Base-by-base conservation (phyloP, 53 echinoderm and acorn worm genomes). In the Echinometra lucunter region DNA sequence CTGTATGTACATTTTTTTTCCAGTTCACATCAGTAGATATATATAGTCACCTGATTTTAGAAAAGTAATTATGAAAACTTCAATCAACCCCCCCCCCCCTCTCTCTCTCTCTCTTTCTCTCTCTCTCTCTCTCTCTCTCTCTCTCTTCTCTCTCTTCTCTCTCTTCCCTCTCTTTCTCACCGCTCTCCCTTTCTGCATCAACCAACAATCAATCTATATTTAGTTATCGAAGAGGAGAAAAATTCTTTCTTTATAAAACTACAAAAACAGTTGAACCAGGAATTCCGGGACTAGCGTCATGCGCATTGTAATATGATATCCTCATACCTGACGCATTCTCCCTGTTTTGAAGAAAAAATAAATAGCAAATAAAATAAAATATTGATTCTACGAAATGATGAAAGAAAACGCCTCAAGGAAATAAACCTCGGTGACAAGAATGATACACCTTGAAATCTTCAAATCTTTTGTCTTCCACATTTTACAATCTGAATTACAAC, bases 391-490 rank as follows among this genome's bases (percentile, higher is more conserved):
- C 15, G 72, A 81, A 81, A 42, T 81, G 30, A 74, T 74, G 81
- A 81, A 16, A 1, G 1, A 40, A 42, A 81, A 81, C 81, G 44
- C 81, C 81, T 81, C 44, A 81, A 81, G 81, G 81, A 81, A 81
- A 81, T 81, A 81, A 81, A 81, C 44, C 40, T 81, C 40, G 44
- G 44, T 28, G 44, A 40, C 21, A 81, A 44, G 25, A 21, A 44
- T 30, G 81, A 44, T 30, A 81, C 81, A 81, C 81, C 81, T 81
- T 81, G 81, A 40, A 30, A 42, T 81, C 81, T 44, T 81, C 21
- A 8, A 23, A 81, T 18, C 53, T 81, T 81, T 81, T 81, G 74
- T 81, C 81, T 81, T 81, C 81, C 81, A 44, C 81, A 44, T 6
- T 81, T 42, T 23, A 21, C 21, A 23, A 23, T 81, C 81, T 21